Base-by-base conservation (phyloP, 2,113 vertebrate genomes). In the Tachysurus fulvidraco region DNA sequence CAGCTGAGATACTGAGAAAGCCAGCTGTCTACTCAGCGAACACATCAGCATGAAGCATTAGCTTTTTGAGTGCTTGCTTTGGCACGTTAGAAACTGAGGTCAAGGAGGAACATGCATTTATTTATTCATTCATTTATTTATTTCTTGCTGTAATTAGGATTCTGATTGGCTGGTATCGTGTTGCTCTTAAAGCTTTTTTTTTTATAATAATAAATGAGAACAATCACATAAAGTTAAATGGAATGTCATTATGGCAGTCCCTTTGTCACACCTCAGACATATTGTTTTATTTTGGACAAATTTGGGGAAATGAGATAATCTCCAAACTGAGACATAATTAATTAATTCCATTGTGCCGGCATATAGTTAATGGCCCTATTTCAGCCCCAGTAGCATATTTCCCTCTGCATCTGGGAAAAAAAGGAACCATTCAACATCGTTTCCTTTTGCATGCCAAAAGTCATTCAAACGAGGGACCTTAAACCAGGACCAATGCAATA, bases 391-490 rank as follows among this genome's bases (percentile, higher is more conserved):
- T 93, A 92, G 90, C 91, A 93, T 94, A 94, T 94, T 95, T 94
- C 94, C 91, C 91, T 84, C 86, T 74, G 67, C 88, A 90, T 94
- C 92, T 92, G 57, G 1, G 54, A 86, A 64, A 94, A 17, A 30
- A 87, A 65, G 84, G 87, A 89, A 89, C 92, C 91, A 94, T 95
- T 94, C 93, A 94, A 91, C 84, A 91, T 91, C 89, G 81, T 92
- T 94, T 93, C 94, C 90, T 89, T 93, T 91, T 88, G 91, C 95
- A 95, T 95, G 93, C 94, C 93, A 93, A 93, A 91, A 95, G 93
- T 95, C 93, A 94, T 95, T 96, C 93, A 95, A 93, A 93, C 82
- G 28, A 93, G 94, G 94, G 93, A 95, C 94, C 94, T 95, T 94
- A 94, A 92, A 88, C 90, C 90, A 91, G 93, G 92, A 92, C 93